Conservation (phyloP, 1,140 invertebrate genomes). For the fruit fly (Drosophila melanogaster) region Release_6_plus_ISO1_MT NT_033777.3:27858501-27859000, state of each 20-base stretch:
- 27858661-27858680: conserved; percentile 61
- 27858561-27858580: conserved; percentile 84
- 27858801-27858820: conserved; percentile 69
- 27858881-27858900: conserved; percentile 40
- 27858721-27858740: conserved; percentile 74
- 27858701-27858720: conserved; percentile 80
- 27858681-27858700: conserved; percentile 83
- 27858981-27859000: conserved; percentile 22
- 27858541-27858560: conserved; percentile 76
- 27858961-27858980: conserved; percentile 61
- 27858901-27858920: conserved; percentile 20
- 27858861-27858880: not conserved
- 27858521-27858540: conserved; percentile 14
- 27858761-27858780: conserved; percentile 49
- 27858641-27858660: not conserved
- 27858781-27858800: conserved; percentile 47
- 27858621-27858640: conserved; percentile 24
- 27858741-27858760: conserved; percentile 57
- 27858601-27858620: conserved; percentile 80
- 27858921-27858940: conserved; percentile 5
- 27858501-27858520: conserved; percentile 74
- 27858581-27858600: conserved; percentile 84
- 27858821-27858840: conserved; percentile 78
- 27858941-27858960: conserved; percentile 64
- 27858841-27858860: conserved; percentile 1